Percentiles rank a stretch among this genome's conserved stretches.
Evolutionary conservation across 2,113 vertebrate genomes (phyloP).

Genomic region (Zeus faber): DNA sequence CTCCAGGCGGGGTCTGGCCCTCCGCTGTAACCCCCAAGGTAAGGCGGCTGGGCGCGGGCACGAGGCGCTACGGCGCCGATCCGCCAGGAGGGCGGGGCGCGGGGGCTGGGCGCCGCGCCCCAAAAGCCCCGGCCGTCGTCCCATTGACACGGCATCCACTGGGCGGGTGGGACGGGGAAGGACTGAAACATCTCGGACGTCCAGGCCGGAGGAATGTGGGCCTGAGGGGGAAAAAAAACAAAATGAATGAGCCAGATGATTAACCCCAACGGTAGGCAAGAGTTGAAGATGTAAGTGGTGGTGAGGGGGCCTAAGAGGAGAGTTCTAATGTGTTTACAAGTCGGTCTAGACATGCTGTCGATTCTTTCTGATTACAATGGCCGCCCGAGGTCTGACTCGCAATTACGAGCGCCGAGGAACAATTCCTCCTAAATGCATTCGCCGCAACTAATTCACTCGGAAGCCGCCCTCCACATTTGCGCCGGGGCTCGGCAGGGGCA

Average conservation of each 20-base stretch:
- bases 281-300: no score
- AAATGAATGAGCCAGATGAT: no score
- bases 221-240: no score
- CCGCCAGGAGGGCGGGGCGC: slow-evolving; percentile 41
- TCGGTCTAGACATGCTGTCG: neutral
- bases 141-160: slow-evolving; percentile 20
- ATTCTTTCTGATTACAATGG: slow-evolving; percentile 3
- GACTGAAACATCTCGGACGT: slow-evolving; percentile 68
- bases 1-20: slow-evolving; percentile 49
- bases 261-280: no score
- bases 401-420: no score
- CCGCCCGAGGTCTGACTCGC: no score
- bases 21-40: slow-evolving; percentile 45
- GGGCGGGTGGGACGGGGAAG: slow-evolving; percentile 38
- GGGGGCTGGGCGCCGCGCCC: slow-evolving; percentile 24
- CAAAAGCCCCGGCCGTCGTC: slow-evolving; percentile 27
- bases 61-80: slow-evolving; percentile 13
- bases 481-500: no score
- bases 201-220: no score
- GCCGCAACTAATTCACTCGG: no score
- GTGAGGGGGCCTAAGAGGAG: no score
- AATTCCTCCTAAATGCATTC: no score
- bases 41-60: slow-evolving; percentile 13
- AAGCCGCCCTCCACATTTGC: no score
- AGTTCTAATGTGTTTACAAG: neutral